phyloP scores from a whole-genome alignment of 1,140 invertebrate species.

The Solenopsis fugax region DNA sequence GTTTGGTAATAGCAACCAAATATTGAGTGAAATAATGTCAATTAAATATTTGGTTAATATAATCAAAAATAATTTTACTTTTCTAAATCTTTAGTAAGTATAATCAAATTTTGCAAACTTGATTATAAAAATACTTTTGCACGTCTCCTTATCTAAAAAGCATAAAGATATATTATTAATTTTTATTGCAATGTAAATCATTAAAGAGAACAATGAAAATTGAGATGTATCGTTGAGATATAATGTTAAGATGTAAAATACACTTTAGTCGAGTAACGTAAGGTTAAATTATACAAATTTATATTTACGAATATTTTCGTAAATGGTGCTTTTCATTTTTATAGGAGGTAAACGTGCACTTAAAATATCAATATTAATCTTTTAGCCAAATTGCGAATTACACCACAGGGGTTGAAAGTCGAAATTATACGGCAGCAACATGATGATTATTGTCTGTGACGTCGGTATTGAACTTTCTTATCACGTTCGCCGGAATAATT shows the following conservation, averaged over 20 bases:
- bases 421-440: not conserved
- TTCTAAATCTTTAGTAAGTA: too few species aligned
- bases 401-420: not conserved
- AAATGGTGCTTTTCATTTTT: not conserved
- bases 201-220: not conserved
- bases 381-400: not conserved
- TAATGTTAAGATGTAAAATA: not conserved
- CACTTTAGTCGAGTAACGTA: not conserved
- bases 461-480: not conserved
- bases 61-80: too few species aligned
- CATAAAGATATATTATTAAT: not conserved
- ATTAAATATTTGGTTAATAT: too few species aligned
- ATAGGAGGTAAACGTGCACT: not conserved
- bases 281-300: not conserved
- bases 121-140: not conserved
- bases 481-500: conserved; percentile 41
- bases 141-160: not conserved
- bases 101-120: too few species aligned
- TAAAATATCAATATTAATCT: conserved; percentile 14
- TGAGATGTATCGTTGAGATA: not conserved
- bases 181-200: not conserved
- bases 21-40: too few species aligned
- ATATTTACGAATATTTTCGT: not conserved
- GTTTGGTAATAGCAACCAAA: too few species aligned
- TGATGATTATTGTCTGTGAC: conserved; percentile 29